A percentile compares a stretch with the other conserved stretches of the same genome.
phyloP scores from a whole-genome alignment of 2,113 vertebrate genomes.

The Centropus bengalensis region DNA sequence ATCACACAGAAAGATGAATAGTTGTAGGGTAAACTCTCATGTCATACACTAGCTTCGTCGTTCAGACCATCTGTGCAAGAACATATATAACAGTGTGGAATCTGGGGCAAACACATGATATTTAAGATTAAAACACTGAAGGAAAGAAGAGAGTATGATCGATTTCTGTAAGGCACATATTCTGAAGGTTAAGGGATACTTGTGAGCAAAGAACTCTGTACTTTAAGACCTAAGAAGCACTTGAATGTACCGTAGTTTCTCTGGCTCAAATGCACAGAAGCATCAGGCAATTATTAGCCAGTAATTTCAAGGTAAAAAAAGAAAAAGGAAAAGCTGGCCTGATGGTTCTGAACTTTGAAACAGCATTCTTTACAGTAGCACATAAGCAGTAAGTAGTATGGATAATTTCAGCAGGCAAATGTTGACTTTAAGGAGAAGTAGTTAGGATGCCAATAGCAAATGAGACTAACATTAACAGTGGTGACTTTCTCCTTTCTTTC shows the following conservation, averaged over 20 bases:
- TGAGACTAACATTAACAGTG: not conserved
- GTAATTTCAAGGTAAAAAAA: not conserved
- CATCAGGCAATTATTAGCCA: not conserved
- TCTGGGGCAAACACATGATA: not conserved
- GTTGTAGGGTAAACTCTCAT: not conserved
- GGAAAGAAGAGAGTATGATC: not conserved
- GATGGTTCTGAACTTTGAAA: not conserved
- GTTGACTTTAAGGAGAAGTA: not conserved
- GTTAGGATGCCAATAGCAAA: not conserved
- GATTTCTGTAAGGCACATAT: fast-evolving
- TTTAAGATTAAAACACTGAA: not conserved
- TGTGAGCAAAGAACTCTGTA: not conserved
- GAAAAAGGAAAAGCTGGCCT: not conserved
- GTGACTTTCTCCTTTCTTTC: not conserved
- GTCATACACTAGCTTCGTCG: not conserved
- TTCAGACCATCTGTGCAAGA: not conserved
- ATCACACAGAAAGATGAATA: not conserved
- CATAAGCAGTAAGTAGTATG: not conserved
- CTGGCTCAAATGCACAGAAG: not conserved
- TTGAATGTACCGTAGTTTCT: not conserved
- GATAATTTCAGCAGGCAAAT: not conserved
- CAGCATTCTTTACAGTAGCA: not conserved
- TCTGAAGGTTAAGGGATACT: not conserved
- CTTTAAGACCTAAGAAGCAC: not conserved
- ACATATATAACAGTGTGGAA: not conserved